Base-by-base conservation (phyloP, 2,888 invertebrate genomes). In the Mythimna ferrago region DNA sequence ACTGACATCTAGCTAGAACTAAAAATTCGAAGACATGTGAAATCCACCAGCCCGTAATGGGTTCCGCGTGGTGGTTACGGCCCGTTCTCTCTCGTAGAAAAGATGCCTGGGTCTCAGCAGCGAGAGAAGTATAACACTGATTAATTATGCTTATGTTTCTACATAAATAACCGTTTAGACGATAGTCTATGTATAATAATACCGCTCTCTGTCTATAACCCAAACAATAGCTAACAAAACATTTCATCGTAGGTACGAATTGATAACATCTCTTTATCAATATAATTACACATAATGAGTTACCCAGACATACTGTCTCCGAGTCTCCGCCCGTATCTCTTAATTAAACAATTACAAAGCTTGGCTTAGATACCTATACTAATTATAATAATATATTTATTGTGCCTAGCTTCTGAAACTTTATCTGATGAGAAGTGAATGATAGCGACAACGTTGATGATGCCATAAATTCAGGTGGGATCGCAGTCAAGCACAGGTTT, bases 291-390 rank as follows among this genome's bases (percentile, higher is more conserved):
- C 7, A 19, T 51, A 35, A 51, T 38, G 21, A 78, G 26, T 35
- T 71, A 4, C 1, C 32, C 80, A 76, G 76, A 76, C 80, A 61
- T 44, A 35, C 7, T 61, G 80, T 65, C 76, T 65, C 75, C 74
- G 32, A n/a, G 10, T 65, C 76, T 61, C 65, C 64, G 32, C n/a
- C 11, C 64, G 9, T 76, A 80, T 76, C 80, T 76, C 61, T 57
- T 53, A 48, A 57, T 9, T 75, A 61, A 60, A 70, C 54, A 54
- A 54, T 54, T 11, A 62, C 38, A 66, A 44, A 16, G 16, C 6
- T 72, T 35, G 26, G 6, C 2, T 61, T 35, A 41, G n/a, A n/a
- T 41, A 21, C 21, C 7, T 32, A 32, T 57, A 57, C 57, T 11
- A 26, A 54, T n/a, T 5, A 54, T 11, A 48, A 32, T 1, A 14